A percentile compares a stretch with the other conserved stretches of the same genome.
phyloP scores from a whole-genome alignment of 2,113 vertebrate species.

The Eudyptes chrysolophus region DNA sequence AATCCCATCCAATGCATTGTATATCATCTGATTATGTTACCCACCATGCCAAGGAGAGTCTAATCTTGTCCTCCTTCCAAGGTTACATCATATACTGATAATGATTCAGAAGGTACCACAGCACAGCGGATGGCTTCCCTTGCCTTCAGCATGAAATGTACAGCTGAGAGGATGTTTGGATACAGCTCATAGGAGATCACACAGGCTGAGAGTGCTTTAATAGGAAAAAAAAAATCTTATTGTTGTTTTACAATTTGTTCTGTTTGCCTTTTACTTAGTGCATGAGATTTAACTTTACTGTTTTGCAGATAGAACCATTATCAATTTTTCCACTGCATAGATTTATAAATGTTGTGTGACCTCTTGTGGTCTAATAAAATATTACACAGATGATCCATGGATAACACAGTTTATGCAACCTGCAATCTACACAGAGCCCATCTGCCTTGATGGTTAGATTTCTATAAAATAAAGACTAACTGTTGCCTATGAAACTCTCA shows the following conservation, averaged over 20 bases:
- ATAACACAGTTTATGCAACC: not conserved
- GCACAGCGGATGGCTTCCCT: conserved; percentile 57
- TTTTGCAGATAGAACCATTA: not conserved
- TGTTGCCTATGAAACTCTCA: not conserved
- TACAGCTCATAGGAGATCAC: conserved; percentile 34
- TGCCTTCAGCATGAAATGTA: conserved; percentile 59
- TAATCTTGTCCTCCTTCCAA: conserved; percentile 8
- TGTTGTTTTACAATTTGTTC: not conserved
- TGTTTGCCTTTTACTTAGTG: conserved; percentile 18
- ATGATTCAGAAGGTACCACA: not conserved
- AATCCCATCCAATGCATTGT: not conserved
- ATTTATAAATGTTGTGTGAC: conserved; percentile 63
- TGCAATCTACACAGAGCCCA: not conserved
- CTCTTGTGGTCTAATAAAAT: conserved; percentile 60
- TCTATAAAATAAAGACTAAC: not conserved
- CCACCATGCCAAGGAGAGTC: not conserved
- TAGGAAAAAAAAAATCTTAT: not conserved
- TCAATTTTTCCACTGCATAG: not conserved
- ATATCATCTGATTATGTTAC: not conserved
- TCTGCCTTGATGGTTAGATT: not conserved
- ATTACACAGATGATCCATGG: not conserved
- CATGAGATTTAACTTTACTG: not conserved
- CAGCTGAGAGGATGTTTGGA: conserved; percentile 60
- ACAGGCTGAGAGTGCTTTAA: conserved; percentile 52
- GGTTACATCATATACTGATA: not conserved